Evolutionary conservation across 2,888 invertebrate species (phyloP).

Genomic region (Melieria picta): DNA sequence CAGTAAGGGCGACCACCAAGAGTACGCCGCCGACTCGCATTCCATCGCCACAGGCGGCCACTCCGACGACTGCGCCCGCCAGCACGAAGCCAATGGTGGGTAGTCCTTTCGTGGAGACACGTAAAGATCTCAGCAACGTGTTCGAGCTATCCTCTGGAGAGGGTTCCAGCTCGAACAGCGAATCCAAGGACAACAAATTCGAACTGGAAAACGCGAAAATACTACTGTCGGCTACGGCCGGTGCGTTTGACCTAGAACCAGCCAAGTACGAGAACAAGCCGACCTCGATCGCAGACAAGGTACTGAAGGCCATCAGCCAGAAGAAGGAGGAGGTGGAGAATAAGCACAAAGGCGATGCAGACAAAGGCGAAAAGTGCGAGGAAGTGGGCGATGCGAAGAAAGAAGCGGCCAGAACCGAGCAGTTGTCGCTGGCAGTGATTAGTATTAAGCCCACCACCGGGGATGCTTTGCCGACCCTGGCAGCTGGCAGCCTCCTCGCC

Average conservation of each 20-base stretch:
- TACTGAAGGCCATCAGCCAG: conserved; percentile 70
- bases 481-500: conserved; percentile 37
- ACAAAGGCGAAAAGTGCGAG: conserved; percentile 27
- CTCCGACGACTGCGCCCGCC: conserved; percentile 17
- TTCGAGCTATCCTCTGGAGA: conserved; percentile 61
- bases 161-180: conserved; percentile 52
- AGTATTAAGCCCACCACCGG: conserved; percentile 21
- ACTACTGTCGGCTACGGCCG: conserved; percentile 57
- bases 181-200: conserved; percentile 60
- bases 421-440: conserved; percentile 38
- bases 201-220: conserved; percentile 65
- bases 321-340: conserved; percentile 68
- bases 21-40: conserved; percentile 24
- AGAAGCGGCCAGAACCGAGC: conserved; percentile 25
- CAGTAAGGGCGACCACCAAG: conserved; percentile 19
- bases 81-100: conserved; percentile 47
- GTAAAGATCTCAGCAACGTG: conserved; percentile 54
- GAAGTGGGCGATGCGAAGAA: conserved; percentile 19
- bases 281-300: conserved; percentile 74
- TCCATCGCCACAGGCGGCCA: conserved; percentile 35
- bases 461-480: conserved; percentile 18
- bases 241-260: conserved; percentile 60
- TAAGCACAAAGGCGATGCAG: conserved; percentile 68
- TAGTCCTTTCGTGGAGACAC: conserved; percentile 64
- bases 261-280: conserved; percentile 62